Evolutionary conservation across 2,797 vertebrate species (phyloP).

Genomic region (Acestrorhynchus altus): DNA sequence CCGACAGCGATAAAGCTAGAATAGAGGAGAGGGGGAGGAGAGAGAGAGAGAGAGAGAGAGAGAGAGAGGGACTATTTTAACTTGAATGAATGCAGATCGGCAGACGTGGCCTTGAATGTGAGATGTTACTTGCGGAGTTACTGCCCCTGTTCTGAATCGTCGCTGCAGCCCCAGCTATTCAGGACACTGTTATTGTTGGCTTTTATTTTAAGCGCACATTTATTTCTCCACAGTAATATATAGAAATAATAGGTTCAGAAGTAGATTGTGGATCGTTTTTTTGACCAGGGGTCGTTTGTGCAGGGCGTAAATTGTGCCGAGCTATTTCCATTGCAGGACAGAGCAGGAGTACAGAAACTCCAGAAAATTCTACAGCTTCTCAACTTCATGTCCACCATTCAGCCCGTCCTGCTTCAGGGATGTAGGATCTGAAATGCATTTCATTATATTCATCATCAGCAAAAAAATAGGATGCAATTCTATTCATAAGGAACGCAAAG

Average conservation of each 20-base stretch:
- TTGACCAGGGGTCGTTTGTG: conserved; percentile 15
- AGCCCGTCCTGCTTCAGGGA: too few relatives aligned
- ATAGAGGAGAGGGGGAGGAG: not conserved
- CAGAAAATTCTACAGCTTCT: not conserved
- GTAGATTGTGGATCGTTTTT: conserved; percentile 1
- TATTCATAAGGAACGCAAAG: too few relatives aligned
- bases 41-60: conserved; percentile 14
- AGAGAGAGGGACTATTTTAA: conserved; percentile 43
- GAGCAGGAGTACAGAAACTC: not conserved
- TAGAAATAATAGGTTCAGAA: conserved; percentile 19
- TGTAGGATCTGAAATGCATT: too few relatives aligned
- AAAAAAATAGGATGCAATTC: too few relatives aligned
- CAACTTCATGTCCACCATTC: not conserved
- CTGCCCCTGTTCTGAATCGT: conserved; percentile 37
- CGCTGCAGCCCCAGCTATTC: not conserved
- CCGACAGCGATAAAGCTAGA: conserved; percentile 56
- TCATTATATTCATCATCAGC: too few relatives aligned
- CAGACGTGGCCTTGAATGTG: conserved; percentile 54
- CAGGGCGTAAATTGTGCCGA: conserved; percentile 4
- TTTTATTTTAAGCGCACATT: conserved; percentile 11
- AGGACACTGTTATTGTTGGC: not conserved
- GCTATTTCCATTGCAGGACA: conserved; percentile 7
- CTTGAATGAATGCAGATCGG: conserved; percentile 52
- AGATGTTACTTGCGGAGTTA: conserved; percentile 42
- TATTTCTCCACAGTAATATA: conserved; percentile 28